Conservation (phyloP, 64 coral and sea anemone genomes). For the Acropora tenuis region DNA sequence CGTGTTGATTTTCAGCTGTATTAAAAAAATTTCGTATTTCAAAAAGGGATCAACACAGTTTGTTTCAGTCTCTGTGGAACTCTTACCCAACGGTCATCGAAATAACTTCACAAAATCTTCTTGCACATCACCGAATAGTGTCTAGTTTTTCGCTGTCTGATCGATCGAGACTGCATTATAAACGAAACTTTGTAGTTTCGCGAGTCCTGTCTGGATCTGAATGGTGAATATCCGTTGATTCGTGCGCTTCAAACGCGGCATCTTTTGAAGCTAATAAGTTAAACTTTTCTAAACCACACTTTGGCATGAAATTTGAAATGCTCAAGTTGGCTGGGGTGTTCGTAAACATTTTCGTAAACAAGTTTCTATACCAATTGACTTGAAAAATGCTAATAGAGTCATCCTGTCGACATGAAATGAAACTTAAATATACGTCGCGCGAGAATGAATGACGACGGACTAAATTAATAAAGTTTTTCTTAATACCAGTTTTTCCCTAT, state of each 20-base stretch:
- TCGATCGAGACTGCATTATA: neutral
- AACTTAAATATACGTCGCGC: neutral
- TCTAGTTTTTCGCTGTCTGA: neutral
- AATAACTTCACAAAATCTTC: neutral
- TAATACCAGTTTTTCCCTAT: neutral
- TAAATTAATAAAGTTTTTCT: no score
- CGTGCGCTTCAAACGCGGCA: conserved; percentile 1
- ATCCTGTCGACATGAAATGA: neutral
- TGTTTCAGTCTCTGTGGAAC: neutral
- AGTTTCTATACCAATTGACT: neutral
- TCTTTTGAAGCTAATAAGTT: neutral
- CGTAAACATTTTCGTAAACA: neutral
- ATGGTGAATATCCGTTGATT: neutral
- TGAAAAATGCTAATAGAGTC: neutral
- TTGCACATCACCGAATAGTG: neutral
- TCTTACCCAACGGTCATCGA: neutral
- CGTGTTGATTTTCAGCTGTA: neutral
- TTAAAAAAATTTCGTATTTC: conserved; percentile 3
- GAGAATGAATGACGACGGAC: neutral
- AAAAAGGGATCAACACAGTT: neutral
- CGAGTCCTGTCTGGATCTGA: neutral
- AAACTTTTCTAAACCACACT: neutral
- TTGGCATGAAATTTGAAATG: neutral
- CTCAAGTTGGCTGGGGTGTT: no score
- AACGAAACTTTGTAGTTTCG: neutral